phyloP scores from a whole-genome alignment of 2,888 invertebrate genomes.

The Rapana venosa region DNA sequence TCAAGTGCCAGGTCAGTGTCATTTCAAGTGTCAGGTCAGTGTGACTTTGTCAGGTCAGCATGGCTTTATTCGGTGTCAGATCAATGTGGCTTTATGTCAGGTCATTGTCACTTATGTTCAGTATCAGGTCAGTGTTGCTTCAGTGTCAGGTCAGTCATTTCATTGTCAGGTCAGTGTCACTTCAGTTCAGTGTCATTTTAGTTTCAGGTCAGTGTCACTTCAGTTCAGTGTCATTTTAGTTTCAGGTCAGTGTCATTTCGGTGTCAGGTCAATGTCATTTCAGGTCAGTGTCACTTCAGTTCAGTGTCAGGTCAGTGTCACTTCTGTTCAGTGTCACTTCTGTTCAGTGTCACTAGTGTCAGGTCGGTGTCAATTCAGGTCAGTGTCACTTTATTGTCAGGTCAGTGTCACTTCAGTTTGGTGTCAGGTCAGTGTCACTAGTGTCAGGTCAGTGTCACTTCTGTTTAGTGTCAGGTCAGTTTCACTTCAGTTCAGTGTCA shows the following conservation, averaged over 20 bases:
- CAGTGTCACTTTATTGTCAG: slow-evolving; percentile 43
- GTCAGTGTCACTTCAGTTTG: too few relatives aligned
- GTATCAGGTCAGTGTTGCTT: neutral
- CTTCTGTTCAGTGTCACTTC: too few relatives aligned
- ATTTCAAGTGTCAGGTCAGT: neutral
- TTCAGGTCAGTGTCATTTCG: slow-evolving; percentile 66
- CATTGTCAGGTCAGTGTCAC: too few relatives aligned
- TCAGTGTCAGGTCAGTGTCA: neutral
- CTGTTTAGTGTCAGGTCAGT: slow-evolving; percentile 59
- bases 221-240: slow-evolving; percentile 69
- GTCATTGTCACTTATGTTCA: too few relatives aligned
- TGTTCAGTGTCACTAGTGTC: slow-evolving; percentile 72
- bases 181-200: neutral
- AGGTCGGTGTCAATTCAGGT: slow-evolving; percentile 60
- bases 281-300: too few relatives aligned
- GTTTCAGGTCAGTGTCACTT: neutral
- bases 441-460: slow-evolving; percentile 38
- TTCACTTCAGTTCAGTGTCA: slow-evolving; percentile 57
- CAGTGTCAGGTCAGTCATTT: slow-evolving; percentile 67
- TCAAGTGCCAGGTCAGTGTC: too few relatives aligned
- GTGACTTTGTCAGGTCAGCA: too few relatives aligned
- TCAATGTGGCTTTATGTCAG: too few relatives aligned
- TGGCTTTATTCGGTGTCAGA: slow-evolving; percentile 75
- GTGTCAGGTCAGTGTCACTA: neutral
- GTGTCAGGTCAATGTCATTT: too few relatives aligned